These are phyloP conservation scores for Dryocosmus kuriphilus DNA, from an alignment of 2,888 invertebrate species.

Conservation along the genomic window DNA sequence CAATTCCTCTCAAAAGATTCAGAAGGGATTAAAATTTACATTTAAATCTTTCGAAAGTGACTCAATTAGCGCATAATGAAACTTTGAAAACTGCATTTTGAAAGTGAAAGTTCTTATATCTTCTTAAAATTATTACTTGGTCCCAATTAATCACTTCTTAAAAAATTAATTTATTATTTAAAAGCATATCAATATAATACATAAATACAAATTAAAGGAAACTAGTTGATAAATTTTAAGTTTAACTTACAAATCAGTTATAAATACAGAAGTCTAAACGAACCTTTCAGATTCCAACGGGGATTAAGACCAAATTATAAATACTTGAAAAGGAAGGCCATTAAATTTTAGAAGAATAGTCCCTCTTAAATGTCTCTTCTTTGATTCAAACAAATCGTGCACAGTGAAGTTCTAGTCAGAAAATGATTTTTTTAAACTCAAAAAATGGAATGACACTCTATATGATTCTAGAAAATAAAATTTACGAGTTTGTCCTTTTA, in stretches of 20 bases:
- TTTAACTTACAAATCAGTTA: background rate
- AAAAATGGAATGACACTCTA: background rate
- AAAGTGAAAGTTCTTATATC: background rate
- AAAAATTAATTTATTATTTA: background rate
- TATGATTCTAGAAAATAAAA: background rate
- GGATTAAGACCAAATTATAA: background rate
- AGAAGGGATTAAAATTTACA: background rate
- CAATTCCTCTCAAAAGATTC: background rate
- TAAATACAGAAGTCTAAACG: background rate
- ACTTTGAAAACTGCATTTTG: background rate
- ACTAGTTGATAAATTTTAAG: background rate
- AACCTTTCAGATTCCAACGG: background rate
- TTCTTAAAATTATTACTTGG: constrained; percentile 3
- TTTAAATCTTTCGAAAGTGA: background rate
- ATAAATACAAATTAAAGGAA: background rate
- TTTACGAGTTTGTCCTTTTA: background rate
- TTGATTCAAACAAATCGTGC: background rate
- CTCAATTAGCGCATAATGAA: background rate
- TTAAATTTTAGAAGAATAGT: too few relatives aligned
- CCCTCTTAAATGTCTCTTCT: background rate
- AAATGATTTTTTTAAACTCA: background rate
- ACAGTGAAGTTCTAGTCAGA: background rate
- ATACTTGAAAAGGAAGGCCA: too few relatives aligned
- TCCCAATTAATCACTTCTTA: background rate
- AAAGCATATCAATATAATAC: background rate